Percentiles rank a stretch among this genome's conserved stretches.
Evolutionary conservation across 2,888 invertebrate species (phyloP).

Genomic region (Melipona bicolor): DNA sequence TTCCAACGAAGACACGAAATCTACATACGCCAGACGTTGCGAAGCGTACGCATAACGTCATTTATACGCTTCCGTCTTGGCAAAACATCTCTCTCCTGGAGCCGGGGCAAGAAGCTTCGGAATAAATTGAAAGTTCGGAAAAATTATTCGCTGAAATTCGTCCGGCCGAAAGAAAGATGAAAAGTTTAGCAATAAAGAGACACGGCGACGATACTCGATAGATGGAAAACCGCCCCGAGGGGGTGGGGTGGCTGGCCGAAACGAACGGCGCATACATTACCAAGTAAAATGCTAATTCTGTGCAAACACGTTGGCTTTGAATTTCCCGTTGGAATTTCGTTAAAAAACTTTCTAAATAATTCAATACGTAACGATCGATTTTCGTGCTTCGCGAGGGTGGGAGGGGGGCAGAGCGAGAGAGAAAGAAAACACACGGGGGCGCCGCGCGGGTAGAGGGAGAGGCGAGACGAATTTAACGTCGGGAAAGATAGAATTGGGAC

Average conservation of each 20-base stretch:
- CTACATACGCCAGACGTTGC: no score
- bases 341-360: background rate
- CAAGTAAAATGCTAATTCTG: conserved; percentile 3
- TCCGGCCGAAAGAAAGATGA: background rate
- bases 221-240: background rate
- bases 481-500: conserved; percentile 23
- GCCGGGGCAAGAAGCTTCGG: background rate
- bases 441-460: no score
- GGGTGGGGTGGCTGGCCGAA: background rate
- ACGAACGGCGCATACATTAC: conserved; percentile 1
- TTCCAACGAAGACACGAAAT: background rate
- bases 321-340: background rate
- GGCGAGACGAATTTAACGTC: conserved; percentile 29
- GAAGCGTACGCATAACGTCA: background rate
- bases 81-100: no score
- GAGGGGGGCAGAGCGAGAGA: background rate
- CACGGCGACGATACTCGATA: background rate
- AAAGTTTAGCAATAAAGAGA: conserved; percentile 1
- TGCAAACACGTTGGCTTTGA: conserved; percentile 2
- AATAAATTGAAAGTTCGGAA: background rate
- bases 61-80: background rate
- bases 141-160: background rate
- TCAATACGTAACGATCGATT: background rate
- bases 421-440: background rate
- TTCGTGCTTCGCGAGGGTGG: background rate